These are phyloP conservation scores for Epirrita christyi DNA, from an alignment of 2,888 invertebrate species.

Conservation along the genomic window DNA sequence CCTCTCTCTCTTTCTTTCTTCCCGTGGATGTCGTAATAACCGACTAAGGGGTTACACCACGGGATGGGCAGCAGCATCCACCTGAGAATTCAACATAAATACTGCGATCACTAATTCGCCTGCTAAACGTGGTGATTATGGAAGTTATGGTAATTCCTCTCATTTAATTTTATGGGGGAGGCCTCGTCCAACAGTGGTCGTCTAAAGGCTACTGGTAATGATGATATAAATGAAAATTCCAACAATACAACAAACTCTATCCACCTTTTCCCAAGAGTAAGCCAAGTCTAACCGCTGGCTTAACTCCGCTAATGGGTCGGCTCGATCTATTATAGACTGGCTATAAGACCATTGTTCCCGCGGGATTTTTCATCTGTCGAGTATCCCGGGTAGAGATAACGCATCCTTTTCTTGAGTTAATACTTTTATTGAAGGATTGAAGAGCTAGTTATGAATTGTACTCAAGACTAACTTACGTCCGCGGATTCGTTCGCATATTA, in stretches of 20 bases:
- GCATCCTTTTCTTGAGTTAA: conserved; percentile 29
- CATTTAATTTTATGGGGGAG: no score
- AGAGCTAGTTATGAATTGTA: background rate
- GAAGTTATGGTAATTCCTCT: no score
- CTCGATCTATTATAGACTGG: conserved; percentile 59
- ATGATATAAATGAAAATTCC: conserved; percentile 20
- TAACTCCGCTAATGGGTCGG: conserved; percentile 70
- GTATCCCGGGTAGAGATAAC: conserved; percentile 43
- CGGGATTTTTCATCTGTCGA: conserved; percentile 55
- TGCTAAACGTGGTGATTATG: no score
- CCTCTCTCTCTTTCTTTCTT: no score
- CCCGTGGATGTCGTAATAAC: no score
- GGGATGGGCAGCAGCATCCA: no score
- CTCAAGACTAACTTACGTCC: no score
- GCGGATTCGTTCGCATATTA: no score
- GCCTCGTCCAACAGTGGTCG: no score
- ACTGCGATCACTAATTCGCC: no score
- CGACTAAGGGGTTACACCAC: no score
- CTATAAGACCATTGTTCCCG: conserved; percentile 58
- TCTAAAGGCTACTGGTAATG: background rate
- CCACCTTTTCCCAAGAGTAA: conserved; percentile 45
- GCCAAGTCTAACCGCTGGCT: conserved; percentile 59
- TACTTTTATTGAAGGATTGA: conserved; percentile 1
- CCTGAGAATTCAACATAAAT: no score
- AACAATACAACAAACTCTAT: conserved; percentile 18